Percentiles rank a stretch among this genome's conserved stretches.
Conservation (phyloP, 2,797 vertebrate species). For the Macrochelys suwanniensis region DNA sequence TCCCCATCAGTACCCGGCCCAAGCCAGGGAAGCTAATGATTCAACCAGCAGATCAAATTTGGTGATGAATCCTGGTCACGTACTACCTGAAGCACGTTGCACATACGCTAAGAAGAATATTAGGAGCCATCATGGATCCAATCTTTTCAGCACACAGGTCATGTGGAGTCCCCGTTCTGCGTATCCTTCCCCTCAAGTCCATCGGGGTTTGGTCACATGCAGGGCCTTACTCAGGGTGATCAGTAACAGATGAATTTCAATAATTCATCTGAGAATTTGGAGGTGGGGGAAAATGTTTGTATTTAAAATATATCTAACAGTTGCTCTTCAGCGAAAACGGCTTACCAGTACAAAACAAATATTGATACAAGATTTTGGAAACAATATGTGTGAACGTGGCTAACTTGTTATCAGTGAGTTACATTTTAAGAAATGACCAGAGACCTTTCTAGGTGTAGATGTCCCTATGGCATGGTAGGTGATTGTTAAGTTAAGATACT, state of each 20-base stretch:
- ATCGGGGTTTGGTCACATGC: not conserved
- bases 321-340: not conserved
- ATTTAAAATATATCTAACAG: not conserved
- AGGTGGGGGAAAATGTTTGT: not conserved
- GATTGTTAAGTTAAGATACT: conserved; percentile 17
- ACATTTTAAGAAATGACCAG: not conserved
- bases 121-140: not conserved
- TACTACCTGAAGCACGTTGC: too few species aligned
- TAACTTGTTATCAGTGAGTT: not conserved
- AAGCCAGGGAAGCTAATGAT: too few species aligned
- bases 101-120: not conserved
- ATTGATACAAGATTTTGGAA: not conserved
- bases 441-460: not conserved
- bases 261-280: not conserved
- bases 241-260: not conserved
- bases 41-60: too few species aligned
- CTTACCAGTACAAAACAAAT: not conserved
- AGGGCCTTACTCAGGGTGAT: not conserved
- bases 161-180: not conserved
- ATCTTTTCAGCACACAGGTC: not conserved
- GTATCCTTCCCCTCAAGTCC: not conserved
- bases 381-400: not conserved
- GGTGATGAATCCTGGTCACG: too few species aligned
- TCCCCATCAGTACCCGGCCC: not conserved
- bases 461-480: not conserved